A percentile compares a stretch with the other conserved stretches of the same genome.
These are phyloP conservation scores for Noctua janthina DNA, from an alignment of 2,888 invertebrate species.

Conservation along the genomic window DNA sequence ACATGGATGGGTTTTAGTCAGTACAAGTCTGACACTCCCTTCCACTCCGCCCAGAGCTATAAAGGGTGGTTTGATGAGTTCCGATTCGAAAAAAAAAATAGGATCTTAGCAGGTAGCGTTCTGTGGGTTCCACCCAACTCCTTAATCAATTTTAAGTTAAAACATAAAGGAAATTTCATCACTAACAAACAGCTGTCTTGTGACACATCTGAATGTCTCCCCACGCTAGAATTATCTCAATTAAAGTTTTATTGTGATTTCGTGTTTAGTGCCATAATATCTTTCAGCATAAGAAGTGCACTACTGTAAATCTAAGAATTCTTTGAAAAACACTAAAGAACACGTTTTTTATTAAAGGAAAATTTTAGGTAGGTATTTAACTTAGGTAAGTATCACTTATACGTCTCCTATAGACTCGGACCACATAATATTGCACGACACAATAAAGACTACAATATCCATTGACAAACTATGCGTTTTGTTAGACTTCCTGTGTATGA, in stretches of 20 bases:
- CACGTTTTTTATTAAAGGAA: not conserved
- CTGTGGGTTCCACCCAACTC: not conserved
- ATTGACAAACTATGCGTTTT: conserved; percentile 5
- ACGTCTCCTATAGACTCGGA: not conserved
- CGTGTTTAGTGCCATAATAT: not conserved
- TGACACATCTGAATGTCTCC: conserved; percentile 9
- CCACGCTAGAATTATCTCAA: not conserved
- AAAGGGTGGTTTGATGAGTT: no score
- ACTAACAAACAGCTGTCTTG: not conserved
- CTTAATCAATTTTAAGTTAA: no score
- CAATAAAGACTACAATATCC: conserved; percentile 16
- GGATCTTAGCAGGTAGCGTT: not conserved
- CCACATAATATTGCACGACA: not conserved
- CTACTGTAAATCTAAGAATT: not conserved
- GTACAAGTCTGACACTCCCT: no score
- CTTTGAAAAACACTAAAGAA: not conserved
- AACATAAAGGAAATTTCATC: not conserved
- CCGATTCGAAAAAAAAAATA: no score
- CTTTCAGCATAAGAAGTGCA: not conserved
- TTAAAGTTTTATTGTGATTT: not conserved
- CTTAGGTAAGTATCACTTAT: not conserved
- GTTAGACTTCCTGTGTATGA: conserved; percentile 14
- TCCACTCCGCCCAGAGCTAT: no score
- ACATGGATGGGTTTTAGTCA: no score
- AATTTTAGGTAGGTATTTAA: not conserved